These are phyloP conservation scores for Anoplius nigerrimus DNA, from an alignment of 2,888 invertebrate species.

Conservation along the genomic window DNA sequence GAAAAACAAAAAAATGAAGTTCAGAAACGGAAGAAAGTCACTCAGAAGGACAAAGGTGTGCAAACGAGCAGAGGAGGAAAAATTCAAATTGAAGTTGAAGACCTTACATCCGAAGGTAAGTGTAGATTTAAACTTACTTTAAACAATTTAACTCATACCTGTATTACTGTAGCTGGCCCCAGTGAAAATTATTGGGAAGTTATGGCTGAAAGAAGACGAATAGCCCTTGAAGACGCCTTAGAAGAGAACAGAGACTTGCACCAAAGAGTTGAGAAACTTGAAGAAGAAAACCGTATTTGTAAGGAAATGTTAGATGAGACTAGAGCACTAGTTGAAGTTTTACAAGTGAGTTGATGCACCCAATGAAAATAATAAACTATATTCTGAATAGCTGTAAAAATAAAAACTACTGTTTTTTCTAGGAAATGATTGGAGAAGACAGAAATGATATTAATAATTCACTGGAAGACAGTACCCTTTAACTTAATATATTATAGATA, in stretches of 20 bases:
- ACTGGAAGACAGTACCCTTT: conserved; percentile 67
- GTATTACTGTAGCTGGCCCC: conserved; percentile 76
- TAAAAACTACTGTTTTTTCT: conserved; percentile 60
- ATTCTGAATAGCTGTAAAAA: conserved; percentile 10
- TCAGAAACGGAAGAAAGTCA: conserved; percentile 68
- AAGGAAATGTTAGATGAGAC: conserved; percentile 87
- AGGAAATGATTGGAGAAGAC: conserved; percentile 82
- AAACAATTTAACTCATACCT: background rate
- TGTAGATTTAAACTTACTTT: conserved; percentile 5
- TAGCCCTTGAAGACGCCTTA: conserved; percentile 83
- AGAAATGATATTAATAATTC: conserved; percentile 72
- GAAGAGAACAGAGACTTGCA: conserved; percentile 81
- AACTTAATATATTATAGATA: conserved; percentile 26
- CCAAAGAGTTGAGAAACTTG: conserved; percentile 76
- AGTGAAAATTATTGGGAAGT: conserved; percentile 87
- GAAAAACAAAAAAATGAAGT: conserved; percentile 48
- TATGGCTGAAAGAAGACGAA: conserved; percentile 84
- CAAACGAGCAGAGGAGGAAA: conserved; percentile 78
- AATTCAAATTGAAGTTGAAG: conserved; percentile 80
- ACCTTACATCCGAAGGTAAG: conserved; percentile 81
- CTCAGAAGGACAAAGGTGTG: conserved; percentile 76
- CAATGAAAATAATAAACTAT: conserved; percentile 9
- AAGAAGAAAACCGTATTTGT: conserved; percentile 81
- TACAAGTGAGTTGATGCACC: conserved; percentile 79
- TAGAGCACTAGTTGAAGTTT: conserved; percentile 83